phyloP scores from a whole-genome alignment of 2,888 invertebrate genomes.

The Crioceris asparagi region DNA sequence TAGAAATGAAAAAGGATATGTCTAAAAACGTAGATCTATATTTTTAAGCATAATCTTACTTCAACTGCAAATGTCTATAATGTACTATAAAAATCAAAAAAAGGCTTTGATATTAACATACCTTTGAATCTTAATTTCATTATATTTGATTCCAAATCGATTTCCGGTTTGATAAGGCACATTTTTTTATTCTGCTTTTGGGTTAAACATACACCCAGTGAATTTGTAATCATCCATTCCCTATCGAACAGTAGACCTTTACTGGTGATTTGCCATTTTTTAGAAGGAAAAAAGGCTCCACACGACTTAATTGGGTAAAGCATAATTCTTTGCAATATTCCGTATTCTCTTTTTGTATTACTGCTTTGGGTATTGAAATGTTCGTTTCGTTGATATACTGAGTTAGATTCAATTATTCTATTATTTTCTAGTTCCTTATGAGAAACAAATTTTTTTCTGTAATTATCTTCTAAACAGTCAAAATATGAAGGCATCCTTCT shows the following conservation, averaged over 20 bases:
- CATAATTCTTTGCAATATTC: slow-evolving; percentile 35
- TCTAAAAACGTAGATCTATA: too few relatives aligned
- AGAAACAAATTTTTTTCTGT: slow-evolving; percentile 6
- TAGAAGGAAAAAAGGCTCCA: slow-evolving; percentile 57
- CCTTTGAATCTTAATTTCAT: slow-evolving; percentile 53
- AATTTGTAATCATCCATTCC: slow-evolving; percentile 85
- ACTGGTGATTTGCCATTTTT: slow-evolving; percentile 59
- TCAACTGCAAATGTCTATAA: not conserved
- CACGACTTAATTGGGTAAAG: slow-evolving; percentile 91
- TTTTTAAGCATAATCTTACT: too few relatives aligned
- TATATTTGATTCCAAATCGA: slow-evolving; percentile 48
- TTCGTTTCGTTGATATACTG: not conserved
- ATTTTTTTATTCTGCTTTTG: slow-evolving; percentile 76
- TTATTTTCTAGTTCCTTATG: not conserved
- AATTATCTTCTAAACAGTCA: slow-evolving; percentile 5
- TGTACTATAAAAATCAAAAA: too few relatives aligned
- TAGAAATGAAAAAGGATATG: too few relatives aligned
- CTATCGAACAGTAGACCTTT: slow-evolving; percentile 83
- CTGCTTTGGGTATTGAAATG: not conserved
- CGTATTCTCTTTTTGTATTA: slow-evolving; percentile 7
- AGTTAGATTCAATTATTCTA: too few relatives aligned
- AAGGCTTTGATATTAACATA: slow-evolving; percentile 32
- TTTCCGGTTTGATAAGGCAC: slow-evolving; percentile 63
- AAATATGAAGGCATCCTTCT: slow-evolving; percentile 22
- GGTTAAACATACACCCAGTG: slow-evolving; percentile 71